Base-by-base conservation (phyloP, 2,113 vertebrate species). In the Alaudala cheleensis region DNA sequence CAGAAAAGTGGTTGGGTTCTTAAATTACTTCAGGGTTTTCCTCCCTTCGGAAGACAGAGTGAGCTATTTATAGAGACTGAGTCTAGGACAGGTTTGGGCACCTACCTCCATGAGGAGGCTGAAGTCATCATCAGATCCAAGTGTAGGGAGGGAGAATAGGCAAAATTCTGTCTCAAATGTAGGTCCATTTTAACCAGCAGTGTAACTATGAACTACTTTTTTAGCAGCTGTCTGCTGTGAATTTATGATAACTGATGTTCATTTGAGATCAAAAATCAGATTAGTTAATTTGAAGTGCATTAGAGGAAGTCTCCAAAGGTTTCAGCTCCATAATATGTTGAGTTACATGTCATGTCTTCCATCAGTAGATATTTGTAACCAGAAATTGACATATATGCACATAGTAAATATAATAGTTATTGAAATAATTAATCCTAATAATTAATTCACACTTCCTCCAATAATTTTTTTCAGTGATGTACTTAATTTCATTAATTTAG, bases 1-100 rank as follows among this genome's bases (percentile, higher is more conserved):
- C 56, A 67, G 49, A 71, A 89, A 91, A 92, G 78, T 37, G 37
- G 45, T 85, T 94, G 60, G 19, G 37, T 49, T 90, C 77, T 86
- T 93, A 92, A 93, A 87, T 95, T 83, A 74, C 91, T 95, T 94
- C 34, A 95, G 73, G 72, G 22, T 29, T 92, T 85, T 61, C 44
- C 19, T 95, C 72, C 45, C 70, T 74, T 92, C 2, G 28, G 92
- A 96, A 92, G 57, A 45, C 2, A 44, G 28, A 49, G 20, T 33
- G 51, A 82, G 56, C 53, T 96, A 92, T 94, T 94, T 95, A 86
- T 92, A 90, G 84, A 29, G 53, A 37, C 17, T 51, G 64, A 67
- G 24, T 65, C 81, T 71, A 74, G 69, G 50, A 86, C 34, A 31
- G 40, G 25, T 89, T 47, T 86, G 69, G 90, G 85, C 29, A 61